These are phyloP conservation scores for Meandrina meandrites DNA, from an alignment of 92 coral and sea anemone species.

Conservation along the genomic window DNA sequence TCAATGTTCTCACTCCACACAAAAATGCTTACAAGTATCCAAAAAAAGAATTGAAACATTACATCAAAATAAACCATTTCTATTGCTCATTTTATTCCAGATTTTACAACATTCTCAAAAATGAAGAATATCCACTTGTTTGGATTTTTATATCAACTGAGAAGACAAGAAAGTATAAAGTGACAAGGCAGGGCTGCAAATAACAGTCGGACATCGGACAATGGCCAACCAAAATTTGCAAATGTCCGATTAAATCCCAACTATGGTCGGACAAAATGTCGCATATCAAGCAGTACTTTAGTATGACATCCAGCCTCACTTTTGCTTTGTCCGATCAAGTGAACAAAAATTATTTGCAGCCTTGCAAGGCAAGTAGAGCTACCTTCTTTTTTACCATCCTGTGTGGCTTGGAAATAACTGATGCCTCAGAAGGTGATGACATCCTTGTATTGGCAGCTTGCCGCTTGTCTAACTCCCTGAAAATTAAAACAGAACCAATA, in stretches of 20 bases:
- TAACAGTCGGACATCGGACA: too few species aligned
- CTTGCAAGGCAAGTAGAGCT: not conserved
- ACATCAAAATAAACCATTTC: not conserved
- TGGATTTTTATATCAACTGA: not conserved
- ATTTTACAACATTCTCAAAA: too few species aligned
- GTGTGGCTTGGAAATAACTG: conserved; percentile 68
- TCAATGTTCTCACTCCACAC: too few species aligned
- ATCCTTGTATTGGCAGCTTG: conserved; percentile 68
- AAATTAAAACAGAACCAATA: not conserved
- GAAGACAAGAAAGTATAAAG: not conserved
- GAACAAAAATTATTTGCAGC: too few species aligned
- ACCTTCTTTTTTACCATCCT: conserved; percentile 81
- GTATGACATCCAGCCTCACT: too few species aligned
- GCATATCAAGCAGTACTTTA: too few species aligned
- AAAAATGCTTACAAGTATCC: too few species aligned
- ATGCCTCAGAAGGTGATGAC: conserved; percentile 73
- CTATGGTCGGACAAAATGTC: too few species aligned
- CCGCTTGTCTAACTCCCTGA: conserved; percentile 91
- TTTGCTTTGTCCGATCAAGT: too few species aligned
- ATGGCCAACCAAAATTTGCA: too few species aligned
- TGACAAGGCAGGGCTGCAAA: too few species aligned
- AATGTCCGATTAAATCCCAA: too few species aligned
- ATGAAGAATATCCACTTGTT: not conserved
- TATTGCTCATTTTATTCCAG: not conserved
- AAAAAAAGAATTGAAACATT: not conserved